These are phyloP conservation scores for Trissonchulus sp. DNA, from an alignment of 2,888 invertebrate genomes.

Conservation along the genomic window DNA sequence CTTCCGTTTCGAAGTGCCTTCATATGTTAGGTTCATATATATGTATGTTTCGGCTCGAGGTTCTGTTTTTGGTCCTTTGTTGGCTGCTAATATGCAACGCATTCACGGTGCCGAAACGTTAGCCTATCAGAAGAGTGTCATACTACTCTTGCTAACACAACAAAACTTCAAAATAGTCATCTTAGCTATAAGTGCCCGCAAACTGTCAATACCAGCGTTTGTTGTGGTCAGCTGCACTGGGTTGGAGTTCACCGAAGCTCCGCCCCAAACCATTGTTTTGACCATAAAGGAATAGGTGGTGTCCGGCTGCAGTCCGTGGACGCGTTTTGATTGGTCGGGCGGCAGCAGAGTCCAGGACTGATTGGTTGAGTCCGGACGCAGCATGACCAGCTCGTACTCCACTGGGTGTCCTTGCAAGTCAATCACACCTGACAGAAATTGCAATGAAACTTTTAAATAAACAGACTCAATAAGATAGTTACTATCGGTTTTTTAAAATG, in stretches of 20 bases:
- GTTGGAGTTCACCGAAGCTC: neutral
- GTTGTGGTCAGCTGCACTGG: neutral
- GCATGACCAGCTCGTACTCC: neutral
- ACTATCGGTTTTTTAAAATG: no score
- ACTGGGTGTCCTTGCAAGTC: neutral
- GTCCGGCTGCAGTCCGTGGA: neutral
- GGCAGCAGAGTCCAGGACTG: neutral
- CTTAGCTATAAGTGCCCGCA: neutral
- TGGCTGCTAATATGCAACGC: no score
- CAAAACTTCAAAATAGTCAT: neutral
- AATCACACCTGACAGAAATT: neutral
- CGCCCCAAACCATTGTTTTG: neutral
- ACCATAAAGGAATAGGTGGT: neutral
- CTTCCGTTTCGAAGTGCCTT: no score
- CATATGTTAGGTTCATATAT: no score
- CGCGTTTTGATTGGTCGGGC: neutral
- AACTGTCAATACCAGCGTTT: constrained; percentile 1
- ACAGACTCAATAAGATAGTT: no score
- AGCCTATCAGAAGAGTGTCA: no score
- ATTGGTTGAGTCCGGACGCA: neutral
- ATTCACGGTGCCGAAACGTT: no score
- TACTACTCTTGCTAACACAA: no score
- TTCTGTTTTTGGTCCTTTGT: no score
- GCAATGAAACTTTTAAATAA: no score
- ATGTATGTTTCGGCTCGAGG: no score